These are phyloP conservation scores for Phrynocephalus guinanensis DNA, from an alignment of 2,797 vertebrate species.

Conservation along the genomic window DNA sequence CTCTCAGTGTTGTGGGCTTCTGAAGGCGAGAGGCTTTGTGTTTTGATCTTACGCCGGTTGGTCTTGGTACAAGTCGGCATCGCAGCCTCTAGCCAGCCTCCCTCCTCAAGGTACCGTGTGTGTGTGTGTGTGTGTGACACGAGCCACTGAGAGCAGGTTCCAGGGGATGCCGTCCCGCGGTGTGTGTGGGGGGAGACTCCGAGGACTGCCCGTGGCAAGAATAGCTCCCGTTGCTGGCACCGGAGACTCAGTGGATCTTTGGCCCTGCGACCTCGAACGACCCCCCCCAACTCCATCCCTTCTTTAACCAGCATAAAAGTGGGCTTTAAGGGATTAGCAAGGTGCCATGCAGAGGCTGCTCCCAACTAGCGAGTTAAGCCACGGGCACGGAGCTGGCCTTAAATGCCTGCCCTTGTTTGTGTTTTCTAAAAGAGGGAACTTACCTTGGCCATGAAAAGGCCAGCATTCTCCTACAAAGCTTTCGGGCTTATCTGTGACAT, in stretches of 20 bases:
- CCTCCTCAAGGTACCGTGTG: not conserved
- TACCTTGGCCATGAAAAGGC: not conserved
- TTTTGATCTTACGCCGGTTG: no score
- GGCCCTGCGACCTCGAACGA: conserved; percentile 66
- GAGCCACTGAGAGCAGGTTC: not conserved
- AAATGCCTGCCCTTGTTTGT: not conserved
- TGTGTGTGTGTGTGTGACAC: not conserved
- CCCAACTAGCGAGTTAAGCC: conserved; percentile 28
- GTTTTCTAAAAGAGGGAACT: not conserved
- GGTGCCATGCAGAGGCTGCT: conserved; percentile 54
- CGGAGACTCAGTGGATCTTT: conserved; percentile 39
- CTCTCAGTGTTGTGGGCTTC: no score
- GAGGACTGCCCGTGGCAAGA: not conserved
- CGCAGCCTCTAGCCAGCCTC: not conserved
- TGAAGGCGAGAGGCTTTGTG: no score
- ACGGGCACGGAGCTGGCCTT: not conserved
- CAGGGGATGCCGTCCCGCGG: not conserved
- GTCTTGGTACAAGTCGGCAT: not conserved
- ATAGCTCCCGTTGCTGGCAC: no score
- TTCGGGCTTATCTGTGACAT: not conserved
- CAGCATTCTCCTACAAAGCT: no score
- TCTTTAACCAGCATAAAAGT: conserved; percentile 62
- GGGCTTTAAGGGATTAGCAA: conserved; percentile 67
- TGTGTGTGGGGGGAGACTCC: not conserved
- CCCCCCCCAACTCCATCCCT: conserved; percentile 17